Percentiles rank a stretch among this genome's conserved stretches.
These are phyloP conservation scores for Thunnus albacares DNA, from an alignment of 2,797 vertebrate genomes.

Conservation along the genomic window DNA sequence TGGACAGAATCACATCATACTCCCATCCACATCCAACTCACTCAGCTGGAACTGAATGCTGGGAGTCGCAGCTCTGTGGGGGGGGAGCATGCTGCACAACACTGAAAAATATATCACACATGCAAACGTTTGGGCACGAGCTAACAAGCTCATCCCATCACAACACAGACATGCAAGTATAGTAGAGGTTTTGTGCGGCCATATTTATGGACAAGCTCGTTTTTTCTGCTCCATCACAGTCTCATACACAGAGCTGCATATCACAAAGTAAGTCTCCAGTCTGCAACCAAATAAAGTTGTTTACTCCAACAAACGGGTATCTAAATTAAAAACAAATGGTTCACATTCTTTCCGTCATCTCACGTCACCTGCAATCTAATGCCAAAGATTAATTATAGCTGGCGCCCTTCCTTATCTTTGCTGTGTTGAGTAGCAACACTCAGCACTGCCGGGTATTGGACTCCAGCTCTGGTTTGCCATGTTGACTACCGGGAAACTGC, in stretches of 20 bases:
- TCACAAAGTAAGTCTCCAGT: slow-evolving; percentile 11
- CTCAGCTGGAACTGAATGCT: slow-evolving; percentile 40
- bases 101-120: neutral
- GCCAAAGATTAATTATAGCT: slow-evolving; percentile 77
- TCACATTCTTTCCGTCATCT: slow-evolving; percentile 56
- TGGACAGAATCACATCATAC: slow-evolving; percentile 27
- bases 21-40: slow-evolving; percentile 27
- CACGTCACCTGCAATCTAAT: slow-evolving; percentile 37
- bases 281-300: slow-evolving; percentile 73
- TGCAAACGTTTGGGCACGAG: neutral
- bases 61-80: slow-evolving; percentile 26
- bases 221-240: neutral
- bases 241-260: neutral
- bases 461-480: slow-evolving; percentile 17
- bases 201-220: neutral
- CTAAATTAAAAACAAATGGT: slow-evolving; percentile 66
- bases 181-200: slow-evolving; percentile 2
- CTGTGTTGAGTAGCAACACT: slow-evolving; percentile 27
- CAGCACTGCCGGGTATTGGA: slow-evolving; percentile 7
- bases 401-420: slow-evolving; percentile 61
- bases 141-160: neutral
- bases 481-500: neutral
- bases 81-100: slow-evolving; percentile 17
- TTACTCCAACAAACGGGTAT: slow-evolving; percentile 58
- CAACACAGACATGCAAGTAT: neutral